Conservation (phyloP, 2,797 vertebrate species). For the Mormyrus proboscirostris region DNA sequence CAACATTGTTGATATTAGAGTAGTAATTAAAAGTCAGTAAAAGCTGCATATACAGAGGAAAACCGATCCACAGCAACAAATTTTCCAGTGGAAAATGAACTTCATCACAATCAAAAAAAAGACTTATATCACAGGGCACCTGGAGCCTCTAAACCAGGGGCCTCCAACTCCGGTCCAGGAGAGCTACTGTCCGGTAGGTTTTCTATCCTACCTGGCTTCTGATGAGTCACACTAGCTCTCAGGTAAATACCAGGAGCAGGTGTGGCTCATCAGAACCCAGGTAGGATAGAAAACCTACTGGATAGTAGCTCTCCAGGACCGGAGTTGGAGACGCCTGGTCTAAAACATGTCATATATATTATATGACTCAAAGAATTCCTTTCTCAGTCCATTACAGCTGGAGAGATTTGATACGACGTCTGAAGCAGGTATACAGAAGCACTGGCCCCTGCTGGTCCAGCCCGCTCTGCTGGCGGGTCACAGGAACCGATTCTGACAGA, state of each 20-base stretch:
- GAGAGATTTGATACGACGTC: neutral
- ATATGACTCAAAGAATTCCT: neutral
- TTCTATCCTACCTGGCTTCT: too few species aligned
- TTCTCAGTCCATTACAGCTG: neutral
- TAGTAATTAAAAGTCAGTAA: constrained; percentile 5
- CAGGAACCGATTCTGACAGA: neutral
- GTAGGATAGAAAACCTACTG: too few species aligned
- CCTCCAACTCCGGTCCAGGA: too few species aligned
- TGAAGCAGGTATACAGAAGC: neutral
- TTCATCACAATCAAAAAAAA: neutral
- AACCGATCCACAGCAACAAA: neutral
- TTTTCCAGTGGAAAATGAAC: neutral
- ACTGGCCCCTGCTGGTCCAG: neutral
- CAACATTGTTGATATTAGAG: neutral
- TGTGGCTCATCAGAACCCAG: too few species aligned
- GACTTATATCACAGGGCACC: neutral
- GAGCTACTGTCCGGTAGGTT: too few species aligned
- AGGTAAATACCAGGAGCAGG: too few species aligned
- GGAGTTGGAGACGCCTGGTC: too few species aligned
- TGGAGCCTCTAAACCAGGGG: neutral
- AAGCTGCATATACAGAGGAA: neutral
- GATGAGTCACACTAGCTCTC: too few species aligned
- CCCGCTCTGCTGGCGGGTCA: neutral
- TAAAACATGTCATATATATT: neutral
- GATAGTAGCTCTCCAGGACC: too few species aligned